A percentile compares a stretch with the other conserved stretches of the same genome.
phyloP scores from a whole-genome alignment of 2,888 invertebrate genomes.

The Dexiosoma caninum region DNA sequence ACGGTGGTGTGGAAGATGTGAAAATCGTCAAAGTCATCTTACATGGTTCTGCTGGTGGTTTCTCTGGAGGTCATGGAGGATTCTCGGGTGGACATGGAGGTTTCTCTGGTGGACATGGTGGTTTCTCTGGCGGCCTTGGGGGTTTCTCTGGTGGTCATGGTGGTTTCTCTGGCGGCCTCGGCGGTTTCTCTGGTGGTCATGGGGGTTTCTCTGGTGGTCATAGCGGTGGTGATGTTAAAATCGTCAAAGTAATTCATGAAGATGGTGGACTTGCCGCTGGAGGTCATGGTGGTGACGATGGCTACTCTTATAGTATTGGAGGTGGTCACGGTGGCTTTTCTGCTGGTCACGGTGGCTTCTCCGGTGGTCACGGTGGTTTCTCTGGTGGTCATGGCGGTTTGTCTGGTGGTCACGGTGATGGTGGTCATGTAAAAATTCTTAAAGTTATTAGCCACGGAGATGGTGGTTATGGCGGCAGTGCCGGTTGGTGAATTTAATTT shows the following conservation, averaged over 20 bases:
- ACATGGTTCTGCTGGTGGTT: conserved; percentile 30
- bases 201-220: conserved; percentile 50
- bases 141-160: conserved; percentile 36
- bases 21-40: conserved; percentile 54
- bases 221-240: conserved; percentile 62
- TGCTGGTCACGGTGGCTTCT: no score
- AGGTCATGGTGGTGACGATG: conserved; percentile 1
- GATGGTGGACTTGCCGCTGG: conserved; percentile 30
- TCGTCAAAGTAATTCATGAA: conserved; percentile 66
- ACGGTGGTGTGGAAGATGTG: conserved; percentile 45
- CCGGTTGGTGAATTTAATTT: conserved; percentile 36
- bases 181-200: conserved; percentile 7
- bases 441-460: conserved; percentile 64
- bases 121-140: conserved; percentile 15
- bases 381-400: conserved; percentile 44
- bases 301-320: no score
- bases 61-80: conserved; percentile 47
- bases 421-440: conserved; percentile 65
- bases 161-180: conserved; percentile 23
- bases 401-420: conserved; percentile 19
- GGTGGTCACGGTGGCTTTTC: conserved; percentile 41
- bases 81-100: conserved; percentile 48
- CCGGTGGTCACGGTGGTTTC: conserved; percentile 29
- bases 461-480: conserved; percentile 22
- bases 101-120: conserved; percentile 8